Base-by-base conservation (phyloP, 2,797 vertebrate species). In the Cephalopachus bancanus region DNA sequence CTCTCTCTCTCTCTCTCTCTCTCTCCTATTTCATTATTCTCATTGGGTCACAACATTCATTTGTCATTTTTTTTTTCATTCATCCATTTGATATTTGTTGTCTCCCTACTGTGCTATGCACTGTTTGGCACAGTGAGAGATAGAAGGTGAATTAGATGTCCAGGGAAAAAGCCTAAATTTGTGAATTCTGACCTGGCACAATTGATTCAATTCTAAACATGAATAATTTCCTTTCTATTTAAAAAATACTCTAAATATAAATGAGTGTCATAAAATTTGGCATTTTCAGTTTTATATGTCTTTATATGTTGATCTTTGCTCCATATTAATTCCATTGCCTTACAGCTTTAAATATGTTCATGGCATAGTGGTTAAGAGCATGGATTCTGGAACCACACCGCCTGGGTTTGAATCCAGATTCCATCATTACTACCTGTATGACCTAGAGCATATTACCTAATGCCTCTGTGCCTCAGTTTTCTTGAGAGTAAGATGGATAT, bases 61-160 rank as follows among this genome's bases (percentile, higher is more conserved):
- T 78, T 94, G 17, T 55, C 78, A 60, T 96, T 85, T 98, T 96
- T 98, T 96, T 86, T 60, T 85, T 96, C 80, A 87, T 85, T 83
- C 69, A 84, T 83, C 55, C 37, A 69, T 95, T 92, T 85, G 74
- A 88, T 90, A 81, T 86, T 75, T 92, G 64, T 96, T 97, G 89
- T 53, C 90, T 92, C 64, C 76, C 28, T 78, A 33, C 57, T 69
- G 10, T 94, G 79, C 65, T 83, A 1, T 90, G 55, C n/a, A 53
- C 33, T 89, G 5, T 88, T 94, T 84, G 92, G 64, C 80, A 95
- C 57, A 85, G 62, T 94, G n/a, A 93, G 64, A 91, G 59, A 64
- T 62, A 65, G 1, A 93, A 60, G 53, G 33, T 94, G 80, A 95
- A 88, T 74, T 94, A 74, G n/a, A 53, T 55, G 88, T 91, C 84